These are phyloP conservation scores for Lasioglossum zephyrum DNA, from an alignment of 2,888 invertebrate genomes.

Conservation along the genomic window DNA sequence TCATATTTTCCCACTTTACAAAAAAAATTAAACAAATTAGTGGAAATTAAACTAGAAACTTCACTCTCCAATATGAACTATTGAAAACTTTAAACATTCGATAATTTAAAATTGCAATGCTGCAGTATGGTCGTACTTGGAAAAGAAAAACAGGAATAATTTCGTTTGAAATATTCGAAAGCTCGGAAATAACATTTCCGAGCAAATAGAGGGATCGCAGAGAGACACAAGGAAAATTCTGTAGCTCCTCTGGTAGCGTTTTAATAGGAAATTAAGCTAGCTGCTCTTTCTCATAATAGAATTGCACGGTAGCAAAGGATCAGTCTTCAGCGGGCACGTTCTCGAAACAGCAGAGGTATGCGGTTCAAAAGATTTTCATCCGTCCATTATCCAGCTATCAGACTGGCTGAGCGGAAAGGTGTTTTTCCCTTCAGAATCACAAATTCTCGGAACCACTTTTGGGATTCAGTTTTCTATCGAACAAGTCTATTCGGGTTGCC, in stretches of 20 bases:
- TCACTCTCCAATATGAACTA: not conserved
- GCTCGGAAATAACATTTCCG: not conserved
- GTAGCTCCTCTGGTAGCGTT: not conserved
- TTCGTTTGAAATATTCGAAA: not conserved
- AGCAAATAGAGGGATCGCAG: not conserved
- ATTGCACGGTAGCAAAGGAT: not conserved
- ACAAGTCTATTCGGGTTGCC: not conserved
- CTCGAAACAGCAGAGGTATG: not conserved
- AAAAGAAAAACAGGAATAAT: not conserved
- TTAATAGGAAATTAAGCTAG: slow-evolving; percentile 1
- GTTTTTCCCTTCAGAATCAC: not conserved
- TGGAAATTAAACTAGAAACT: not conserved
- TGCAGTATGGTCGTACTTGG: not conserved
- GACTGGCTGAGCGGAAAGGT: not conserved
- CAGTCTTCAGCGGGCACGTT: not conserved
- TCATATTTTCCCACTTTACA: rapidly evolving
- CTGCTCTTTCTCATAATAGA: not conserved
- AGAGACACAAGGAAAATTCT: not conserved
- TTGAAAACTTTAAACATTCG: not conserved
- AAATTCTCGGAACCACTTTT: not conserved
- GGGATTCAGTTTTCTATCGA: not conserved
- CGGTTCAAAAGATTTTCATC: slow-evolving; percentile 4
- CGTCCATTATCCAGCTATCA: not conserved
- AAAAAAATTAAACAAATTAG: not conserved
- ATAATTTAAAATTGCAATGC: not conserved